Evolutionary conservation across 2,113 vertebrate genomes (phyloP).

Genomic region (Prinia subflava): DNA sequence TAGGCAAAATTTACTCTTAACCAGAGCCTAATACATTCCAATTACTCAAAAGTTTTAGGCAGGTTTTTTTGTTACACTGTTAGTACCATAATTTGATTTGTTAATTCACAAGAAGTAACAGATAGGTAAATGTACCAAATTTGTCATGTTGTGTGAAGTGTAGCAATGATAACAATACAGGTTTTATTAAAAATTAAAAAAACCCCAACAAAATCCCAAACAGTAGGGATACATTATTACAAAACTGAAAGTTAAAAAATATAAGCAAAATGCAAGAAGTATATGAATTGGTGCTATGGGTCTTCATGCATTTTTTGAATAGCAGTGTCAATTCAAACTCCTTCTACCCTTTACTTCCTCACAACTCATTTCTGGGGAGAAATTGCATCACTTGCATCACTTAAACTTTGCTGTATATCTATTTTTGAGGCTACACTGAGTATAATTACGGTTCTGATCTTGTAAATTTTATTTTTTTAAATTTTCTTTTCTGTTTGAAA

Average conservation of each 20-base stretch:
- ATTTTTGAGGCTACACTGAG: not conserved
- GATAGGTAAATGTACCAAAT: not conserved
- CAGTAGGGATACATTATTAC: fast-evolving
- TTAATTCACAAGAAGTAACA: not conserved
- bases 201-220: not conserved
- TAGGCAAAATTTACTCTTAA: not conserved
- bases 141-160: not conserved
- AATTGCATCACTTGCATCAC: not conserved
- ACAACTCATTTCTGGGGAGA: not conserved
- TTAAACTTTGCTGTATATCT: not conserved
- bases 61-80: not conserved
- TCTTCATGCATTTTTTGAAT: not conserved
- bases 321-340: not conserved
- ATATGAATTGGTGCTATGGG: not conserved
- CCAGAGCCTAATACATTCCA: not conserved
- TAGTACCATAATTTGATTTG: not conserved
- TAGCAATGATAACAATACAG: not conserved
- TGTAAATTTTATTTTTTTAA: not conserved
- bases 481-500: not conserved
- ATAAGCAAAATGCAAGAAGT: not conserved
- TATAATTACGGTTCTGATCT: not conserved
- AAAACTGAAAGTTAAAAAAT: not conserved
- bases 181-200: not conserved
- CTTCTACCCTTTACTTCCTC: not conserved
- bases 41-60: not conserved